Base-by-base conservation (phyloP, 2,797 vertebrate species). In the Zenarchopterus dispar region DNA sequence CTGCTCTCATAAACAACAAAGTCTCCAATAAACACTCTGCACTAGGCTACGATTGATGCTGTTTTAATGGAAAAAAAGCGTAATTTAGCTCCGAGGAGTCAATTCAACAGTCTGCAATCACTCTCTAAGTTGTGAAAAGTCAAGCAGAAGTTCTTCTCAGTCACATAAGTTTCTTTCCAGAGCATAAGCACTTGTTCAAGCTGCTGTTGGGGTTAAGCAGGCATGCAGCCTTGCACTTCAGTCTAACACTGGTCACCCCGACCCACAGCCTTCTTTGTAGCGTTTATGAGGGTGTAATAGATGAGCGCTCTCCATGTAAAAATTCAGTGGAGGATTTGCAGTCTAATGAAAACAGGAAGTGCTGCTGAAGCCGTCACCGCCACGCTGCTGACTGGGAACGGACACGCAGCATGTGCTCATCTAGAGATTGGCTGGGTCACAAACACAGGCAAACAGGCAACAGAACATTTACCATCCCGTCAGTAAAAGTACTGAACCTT, bases 271-370 rank as follows among this genome's bases (percentile, higher is more conserved):
- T 61, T 72, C 75, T 81, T 84, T 81, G 73, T 84, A 62, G 49
- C 18, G 15, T 62, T 88, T 64, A 84, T 72, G 78, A 75, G 59
- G 45, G 67, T 59, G 79, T 77, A 82, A 73, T 74, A 84, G 82
- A 81, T 73, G 70, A 84, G 75, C 83, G 84, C 75, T 67, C 77
- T 56, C 63, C 78, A 80, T 87, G 88, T 82, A 80, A 28, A 78
- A 86, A 88, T 81, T 62, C 85, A 84, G 55, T 39, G 67, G 56
- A 67, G 71, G 79, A 82, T 82, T 86, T 82, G 67, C 75, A 91
- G 73, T 75, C 70, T 80, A 87, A 88, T 82, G 74, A 86, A 87
- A 89, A 87, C 75, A 84, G 80, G 75, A 79, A 80, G 81, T 76
- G 56, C 52, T 71, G 55, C 80, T 77, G 77, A 64, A 81, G 81